These are phyloP conservation scores for Sycophaga agraensis DNA, from an alignment of 1,140 invertebrate genomes.

Conservation along the genomic window DNA sequence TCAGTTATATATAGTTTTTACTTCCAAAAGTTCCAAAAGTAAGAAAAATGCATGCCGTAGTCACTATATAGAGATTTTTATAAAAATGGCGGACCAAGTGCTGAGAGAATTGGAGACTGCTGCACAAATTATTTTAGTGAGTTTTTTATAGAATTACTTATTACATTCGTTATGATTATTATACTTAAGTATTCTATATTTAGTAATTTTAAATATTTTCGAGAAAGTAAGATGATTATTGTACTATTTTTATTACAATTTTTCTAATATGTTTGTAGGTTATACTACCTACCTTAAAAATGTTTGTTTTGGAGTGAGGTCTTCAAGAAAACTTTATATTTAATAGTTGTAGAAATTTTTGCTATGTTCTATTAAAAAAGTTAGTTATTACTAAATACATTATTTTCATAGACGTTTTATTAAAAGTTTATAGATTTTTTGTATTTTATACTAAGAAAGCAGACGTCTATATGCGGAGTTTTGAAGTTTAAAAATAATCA, in stretches of 20 bases:
- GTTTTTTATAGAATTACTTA: constrained; percentile 29
- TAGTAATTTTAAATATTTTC: background rate
- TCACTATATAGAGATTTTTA: too few species aligned
- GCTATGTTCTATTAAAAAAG: too few species aligned
- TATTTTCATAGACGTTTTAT: too few species aligned
- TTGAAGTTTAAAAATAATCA: too few species aligned
- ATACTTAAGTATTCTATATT: background rate
- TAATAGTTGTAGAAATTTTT: too few species aligned
- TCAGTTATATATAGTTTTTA: too few species aligned
- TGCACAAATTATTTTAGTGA: constrained; percentile 71
- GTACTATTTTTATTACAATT: background rate
- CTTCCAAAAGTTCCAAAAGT: too few species aligned
- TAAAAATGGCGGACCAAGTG: constrained; percentile 54
- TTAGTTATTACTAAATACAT: too few species aligned
- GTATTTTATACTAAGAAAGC: too few species aligned
- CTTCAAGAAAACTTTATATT: background rate
- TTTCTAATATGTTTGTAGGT: background rate
- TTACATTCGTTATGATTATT: background rate
- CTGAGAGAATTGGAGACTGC: constrained; percentile 68
- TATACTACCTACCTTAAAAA: constrained; percentile 9
- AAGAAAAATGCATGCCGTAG: too few species aligned
- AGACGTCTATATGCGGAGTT: too few species aligned
- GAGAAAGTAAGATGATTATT: background rate
- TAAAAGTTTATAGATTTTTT: too few species aligned
- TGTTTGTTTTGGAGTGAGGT: constrained; percentile 10